phyloP scores from a whole-genome alignment of 2,888 invertebrate genomes.

The Notocelia uddmanniana region DNA sequence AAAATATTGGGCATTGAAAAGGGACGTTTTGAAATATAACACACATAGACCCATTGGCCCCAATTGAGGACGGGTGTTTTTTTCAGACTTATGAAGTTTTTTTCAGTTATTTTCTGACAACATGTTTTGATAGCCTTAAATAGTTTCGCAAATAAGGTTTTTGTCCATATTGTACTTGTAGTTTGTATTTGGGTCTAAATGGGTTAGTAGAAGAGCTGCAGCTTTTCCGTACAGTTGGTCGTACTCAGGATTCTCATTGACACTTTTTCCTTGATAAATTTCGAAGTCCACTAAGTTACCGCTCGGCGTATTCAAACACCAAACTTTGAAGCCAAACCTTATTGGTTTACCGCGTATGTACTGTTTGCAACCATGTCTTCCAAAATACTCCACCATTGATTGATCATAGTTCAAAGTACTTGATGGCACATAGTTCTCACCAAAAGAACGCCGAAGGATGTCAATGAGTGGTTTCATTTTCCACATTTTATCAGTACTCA shows the following conservation, averaged over 20 bases:
- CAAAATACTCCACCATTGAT: neutral
- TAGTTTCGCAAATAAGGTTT: no score
- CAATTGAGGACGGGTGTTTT: no score
- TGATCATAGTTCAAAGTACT: neutral
- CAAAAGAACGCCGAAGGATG: neutral
- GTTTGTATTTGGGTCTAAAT: no score
- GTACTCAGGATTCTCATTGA: constrained; percentile 21
- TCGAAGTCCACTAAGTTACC: constrained; percentile 39
- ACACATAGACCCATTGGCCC: no score
- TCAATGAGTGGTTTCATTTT: neutral
- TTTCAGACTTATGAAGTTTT: no score
- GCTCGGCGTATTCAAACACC: no score
- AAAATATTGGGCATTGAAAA: no score
- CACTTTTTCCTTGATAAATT: constrained; percentile 38
- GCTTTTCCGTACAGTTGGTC: neutral
- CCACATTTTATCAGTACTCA: neutral
- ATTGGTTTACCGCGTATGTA: neutral
- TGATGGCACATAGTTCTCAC: neutral
- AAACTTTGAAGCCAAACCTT: neutral
- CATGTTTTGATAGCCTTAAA: no score
- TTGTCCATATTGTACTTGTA: no score
- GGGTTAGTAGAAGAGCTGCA: no score
- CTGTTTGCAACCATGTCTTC: neutral
- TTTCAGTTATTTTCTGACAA: no score
- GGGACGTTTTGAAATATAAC: no score